Base-by-base conservation (phyloP, 37 sponge, comb jelly and placozoan species). In the Spongia lamella region DNA sequence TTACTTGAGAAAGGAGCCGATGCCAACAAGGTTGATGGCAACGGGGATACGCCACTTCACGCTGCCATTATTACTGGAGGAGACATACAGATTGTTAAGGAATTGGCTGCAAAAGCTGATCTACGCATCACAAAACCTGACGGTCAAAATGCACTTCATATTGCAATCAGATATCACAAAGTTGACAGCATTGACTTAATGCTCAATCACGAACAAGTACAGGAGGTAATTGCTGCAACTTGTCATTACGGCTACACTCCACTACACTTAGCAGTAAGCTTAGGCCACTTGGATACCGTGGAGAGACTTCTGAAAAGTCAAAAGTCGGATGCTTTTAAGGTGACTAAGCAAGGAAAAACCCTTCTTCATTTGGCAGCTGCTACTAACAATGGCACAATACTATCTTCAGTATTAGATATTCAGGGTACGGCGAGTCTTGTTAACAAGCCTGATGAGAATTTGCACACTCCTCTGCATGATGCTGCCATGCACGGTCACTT, bases 31-130 rank as follows among this genome's bases (percentile, higher is more conserved):
- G n/a, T n/a, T n/a, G 90, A 95, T 40, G 70, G 76, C 5, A 35
- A 86, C 25, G 93, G 93, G 1, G 76, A 88, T 74, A 95, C 96
- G 21, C 84, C 96, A 5, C 57, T 95, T 20, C 96, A 89, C 52
- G 38, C 82, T 43, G 90, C 96, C 30, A 78, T 72, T 30, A 15
- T 32, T 0, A 61, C 80, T 21, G 70, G 57, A 1, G 63, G 74
- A 14, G 20, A 27, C 0, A 80, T 70, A 53, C 77, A 83, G 15
- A 27, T 78, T 17, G 52, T 68, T 33, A 54, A 77, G 29, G 84
- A 92, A 24, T 70, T 95, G 16, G 60, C 43, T 30, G 38, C 31
- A 22, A 61, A 63, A 37, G 87, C 85, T 19, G 60, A 86, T 59
- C 79, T 78, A 62, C 69, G 84, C 62, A 81, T 80, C 36, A 47